Percentiles rank a stretch among this genome's conserved stretches.
These are phyloP conservation scores for Mimachlamys varia DNA, from an alignment of 2,888 invertebrate genomes.

Conservation along the genomic window DNA sequence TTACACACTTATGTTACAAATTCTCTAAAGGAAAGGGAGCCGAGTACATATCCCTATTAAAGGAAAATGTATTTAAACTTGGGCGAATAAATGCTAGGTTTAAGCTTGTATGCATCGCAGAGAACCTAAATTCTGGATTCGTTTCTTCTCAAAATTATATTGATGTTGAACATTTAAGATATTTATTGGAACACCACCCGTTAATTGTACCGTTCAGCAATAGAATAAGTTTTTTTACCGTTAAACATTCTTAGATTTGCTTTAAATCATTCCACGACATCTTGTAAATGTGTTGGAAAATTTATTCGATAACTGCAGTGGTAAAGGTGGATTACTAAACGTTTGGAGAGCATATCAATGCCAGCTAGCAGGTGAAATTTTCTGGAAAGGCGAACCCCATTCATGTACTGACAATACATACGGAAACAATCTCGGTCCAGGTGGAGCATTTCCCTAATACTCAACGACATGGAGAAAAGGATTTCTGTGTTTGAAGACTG, in stretches of 20 bases:
- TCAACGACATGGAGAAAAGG: constrained; percentile 32
- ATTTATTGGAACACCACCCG: neutral
- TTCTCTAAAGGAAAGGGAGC: too few relatives aligned
- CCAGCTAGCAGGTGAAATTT: constrained; percentile 25
- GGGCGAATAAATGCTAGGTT: too few relatives aligned
- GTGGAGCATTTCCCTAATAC: constrained; percentile 5
- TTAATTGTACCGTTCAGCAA: constrained; percentile 17
- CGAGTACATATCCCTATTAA: too few relatives aligned
- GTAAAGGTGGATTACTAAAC: constrained; percentile 32
- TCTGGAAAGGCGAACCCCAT: constrained; percentile 29
- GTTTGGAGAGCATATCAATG: constrained; percentile 24
- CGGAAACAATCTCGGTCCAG: constrained; percentile 32
- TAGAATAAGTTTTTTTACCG: neutral
- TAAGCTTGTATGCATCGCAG: too few relatives aligned
- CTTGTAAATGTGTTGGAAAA: constrained; percentile 4
- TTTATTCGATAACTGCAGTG: neutral
- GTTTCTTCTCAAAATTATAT: too few relatives aligned
- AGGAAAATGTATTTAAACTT: too few relatives aligned
- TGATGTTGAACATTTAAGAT: too few relatives aligned
- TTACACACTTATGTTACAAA: too few relatives aligned
- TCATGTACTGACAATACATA: neutral
- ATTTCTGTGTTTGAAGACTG: constrained; percentile 31
- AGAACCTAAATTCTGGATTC: too few relatives aligned
- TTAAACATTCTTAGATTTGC: neutral
- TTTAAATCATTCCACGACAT: neutral